phyloP scores from a whole-genome alignment of 2,113 vertebrate genomes.

The Xiphophorus maculatus region DNA sequence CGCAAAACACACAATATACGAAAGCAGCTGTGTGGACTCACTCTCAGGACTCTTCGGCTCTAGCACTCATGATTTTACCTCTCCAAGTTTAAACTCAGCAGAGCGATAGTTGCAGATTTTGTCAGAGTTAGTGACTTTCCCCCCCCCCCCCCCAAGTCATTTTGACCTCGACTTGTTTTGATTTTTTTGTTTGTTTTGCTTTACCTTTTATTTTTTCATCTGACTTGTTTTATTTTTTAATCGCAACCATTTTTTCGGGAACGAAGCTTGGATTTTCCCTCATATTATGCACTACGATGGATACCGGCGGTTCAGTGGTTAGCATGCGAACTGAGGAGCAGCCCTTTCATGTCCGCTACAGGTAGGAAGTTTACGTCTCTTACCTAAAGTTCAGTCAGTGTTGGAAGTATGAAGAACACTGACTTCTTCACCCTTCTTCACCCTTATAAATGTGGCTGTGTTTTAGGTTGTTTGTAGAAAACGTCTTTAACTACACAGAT shows the following conservation, averaged over 20 bases:
- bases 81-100: slow-evolving; percentile 35
- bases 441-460: neutral
- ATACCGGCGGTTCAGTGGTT: slow-evolving; percentile 83
- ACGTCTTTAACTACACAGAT: neutral
- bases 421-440: neutral
- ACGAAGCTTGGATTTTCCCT: slow-evolving; percentile 72
- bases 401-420: neutral
- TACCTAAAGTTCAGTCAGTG: slow-evolving; percentile 10
- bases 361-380: slow-evolving; percentile 83
- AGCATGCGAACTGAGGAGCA: slow-evolving; percentile 86
- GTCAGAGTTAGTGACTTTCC: slow-evolving; percentile 14
- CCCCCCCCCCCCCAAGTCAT: neutral
- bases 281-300: slow-evolving; percentile 91
- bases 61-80: slow-evolving; percentile 41
- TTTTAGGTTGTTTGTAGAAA: neutral
- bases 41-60: slow-evolving; percentile 73
- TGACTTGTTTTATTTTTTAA: slow-evolving; percentile 29
- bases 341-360: slow-evolving; percentile 94
- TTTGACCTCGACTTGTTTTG: neutral
- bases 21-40: slow-evolving; percentile 63
- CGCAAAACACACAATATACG: slow-evolving; percentile 61
- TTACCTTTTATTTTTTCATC: neutral
- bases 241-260: slow-evolving; percentile 69
- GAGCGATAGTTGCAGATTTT: slow-evolving; percentile 9
- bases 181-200: neutral